phyloP scores from a whole-genome alignment of 2,113 vertebrate genomes.

The Apaloderma vittatum region DNA sequence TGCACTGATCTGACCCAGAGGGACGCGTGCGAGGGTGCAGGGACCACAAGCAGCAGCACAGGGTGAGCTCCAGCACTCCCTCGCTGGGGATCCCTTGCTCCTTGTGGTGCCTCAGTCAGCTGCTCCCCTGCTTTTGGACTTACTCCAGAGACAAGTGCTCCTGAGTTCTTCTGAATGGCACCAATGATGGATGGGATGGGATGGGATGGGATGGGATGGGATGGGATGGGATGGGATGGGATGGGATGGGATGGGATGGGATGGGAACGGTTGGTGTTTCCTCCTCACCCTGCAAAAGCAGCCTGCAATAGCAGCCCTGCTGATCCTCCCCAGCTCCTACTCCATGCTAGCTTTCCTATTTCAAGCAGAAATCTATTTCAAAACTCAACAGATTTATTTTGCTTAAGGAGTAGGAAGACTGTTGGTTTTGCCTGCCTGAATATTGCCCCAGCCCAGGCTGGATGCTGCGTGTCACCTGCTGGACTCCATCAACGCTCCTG shows the following conservation, averaged over 20 bases:
- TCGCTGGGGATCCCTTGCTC: neutral
- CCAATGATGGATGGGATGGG: too few species aligned
- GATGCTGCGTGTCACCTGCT: neutral
- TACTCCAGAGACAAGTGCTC: neutral
- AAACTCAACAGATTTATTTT: neutral
- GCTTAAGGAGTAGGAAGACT: neutral
- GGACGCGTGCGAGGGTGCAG: neutral
- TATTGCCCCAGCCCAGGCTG: neutral
- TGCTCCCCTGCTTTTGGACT: neutral
- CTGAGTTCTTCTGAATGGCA: rapidly evolving
- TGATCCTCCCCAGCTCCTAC: neutral
- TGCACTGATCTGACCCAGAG: neutral
- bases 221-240: too few species aligned
- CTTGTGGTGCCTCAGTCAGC: neutral
- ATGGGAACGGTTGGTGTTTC: neutral
- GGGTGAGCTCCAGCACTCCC: neutral
- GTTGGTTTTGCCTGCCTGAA: neutral
- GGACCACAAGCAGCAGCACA: rapidly evolving
- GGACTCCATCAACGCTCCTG: rapidly evolving
- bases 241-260: too few species aligned
- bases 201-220: too few species aligned
- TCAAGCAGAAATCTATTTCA: neutral
- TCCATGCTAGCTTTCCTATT: neutral
- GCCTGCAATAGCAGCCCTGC: rapidly evolving
- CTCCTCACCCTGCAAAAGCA: neutral